A percentile compares a stretch with the other conserved stretches of the same genome.
phyloP scores from a whole-genome alignment of 2,797 vertebrate species.

The Scomberomorus guttatus region DNA sequence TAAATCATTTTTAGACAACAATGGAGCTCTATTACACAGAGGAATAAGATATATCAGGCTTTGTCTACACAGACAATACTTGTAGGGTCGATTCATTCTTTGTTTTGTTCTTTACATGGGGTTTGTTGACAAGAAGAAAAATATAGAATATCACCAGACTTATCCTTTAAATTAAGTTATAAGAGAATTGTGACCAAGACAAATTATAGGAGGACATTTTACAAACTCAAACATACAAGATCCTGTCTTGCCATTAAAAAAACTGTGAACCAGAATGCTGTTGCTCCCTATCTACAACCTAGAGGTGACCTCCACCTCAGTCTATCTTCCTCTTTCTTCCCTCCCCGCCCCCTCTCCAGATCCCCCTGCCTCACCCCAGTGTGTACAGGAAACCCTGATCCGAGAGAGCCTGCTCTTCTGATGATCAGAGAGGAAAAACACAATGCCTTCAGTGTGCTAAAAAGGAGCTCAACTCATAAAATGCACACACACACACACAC shows the following conservation, averaged over 20 bases:
- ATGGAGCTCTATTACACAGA: too few species aligned
- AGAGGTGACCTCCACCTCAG: conserved; percentile 54
- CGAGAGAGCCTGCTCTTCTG: conserved; percentile 72
- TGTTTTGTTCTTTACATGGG: too few species aligned
- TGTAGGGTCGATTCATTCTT: too few species aligned
- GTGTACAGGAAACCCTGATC: conserved; percentile 79
- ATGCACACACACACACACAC: conserved; percentile 55
- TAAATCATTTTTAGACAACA: too few species aligned
- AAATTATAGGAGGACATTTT: too few species aligned
- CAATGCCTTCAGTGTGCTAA: conserved; percentile 83
- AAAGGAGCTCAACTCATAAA: conserved; percentile 78
- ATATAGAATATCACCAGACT: too few species aligned
- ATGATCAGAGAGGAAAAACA: conserved; percentile 81
- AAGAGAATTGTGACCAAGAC: neutral
- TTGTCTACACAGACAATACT: too few species aligned
- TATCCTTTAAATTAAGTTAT: too few species aligned
- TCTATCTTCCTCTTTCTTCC: neutral
- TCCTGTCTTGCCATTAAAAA: neutral
- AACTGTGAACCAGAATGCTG: neutral
- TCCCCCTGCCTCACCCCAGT: conserved; percentile 70
- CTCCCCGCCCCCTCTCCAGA: conserved; percentile 32
- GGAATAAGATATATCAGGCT: too few species aligned
- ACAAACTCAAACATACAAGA: too few species aligned
- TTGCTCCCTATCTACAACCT: conserved; percentile 19
- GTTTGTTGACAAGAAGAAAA: too few species aligned